Percentiles rank a stretch among this genome's conserved stretches.
phyloP scores from a whole-genome alignment of 2,797 vertebrate genomes.

The Phrynocephalus forsythii region DNA sequence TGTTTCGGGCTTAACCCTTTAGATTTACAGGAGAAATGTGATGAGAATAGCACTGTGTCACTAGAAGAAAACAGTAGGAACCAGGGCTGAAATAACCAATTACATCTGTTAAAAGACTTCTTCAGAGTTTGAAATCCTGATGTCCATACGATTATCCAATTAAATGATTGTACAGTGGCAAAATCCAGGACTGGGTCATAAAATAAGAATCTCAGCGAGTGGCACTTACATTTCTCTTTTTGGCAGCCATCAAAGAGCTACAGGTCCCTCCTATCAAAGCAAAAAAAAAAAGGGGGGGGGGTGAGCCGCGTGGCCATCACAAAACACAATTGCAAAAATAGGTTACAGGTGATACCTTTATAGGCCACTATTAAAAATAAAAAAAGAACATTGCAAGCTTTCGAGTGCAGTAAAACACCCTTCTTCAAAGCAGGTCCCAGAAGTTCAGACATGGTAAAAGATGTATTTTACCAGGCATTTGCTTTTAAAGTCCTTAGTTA shows the following conservation, averaged over 20 bases:
- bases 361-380: too few relatives aligned
- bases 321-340: too few relatives aligned
- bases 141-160: constrained; percentile 1
- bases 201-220: neutral
- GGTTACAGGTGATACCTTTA: too few relatives aligned
- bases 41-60: neutral
- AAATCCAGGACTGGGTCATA: neutral
- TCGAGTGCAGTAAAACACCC: too few relatives aligned
- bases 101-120: neutral
- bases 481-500: too few relatives aligned
- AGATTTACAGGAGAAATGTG: constrained; percentile 12
- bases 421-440: too few relatives aligned
- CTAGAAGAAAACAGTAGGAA: neutral
- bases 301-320: too few relatives aligned
- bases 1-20: too few relatives aligned
- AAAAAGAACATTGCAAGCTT: too few relatives aligned
- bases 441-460: too few relatives aligned
- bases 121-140: constrained; percentile 13
- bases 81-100: neutral
- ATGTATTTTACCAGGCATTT: too few relatives aligned
- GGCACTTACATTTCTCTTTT: neutral
- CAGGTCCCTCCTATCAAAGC: neutral
- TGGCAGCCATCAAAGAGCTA: neutral
- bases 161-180: neutral
- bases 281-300: too few relatives aligned